A percentile compares a stretch with the other conserved stretches of the same genome.
phyloP scores from a whole-genome alignment of 2,113 vertebrate species.

The Miniopterus natalensis region DNA sequence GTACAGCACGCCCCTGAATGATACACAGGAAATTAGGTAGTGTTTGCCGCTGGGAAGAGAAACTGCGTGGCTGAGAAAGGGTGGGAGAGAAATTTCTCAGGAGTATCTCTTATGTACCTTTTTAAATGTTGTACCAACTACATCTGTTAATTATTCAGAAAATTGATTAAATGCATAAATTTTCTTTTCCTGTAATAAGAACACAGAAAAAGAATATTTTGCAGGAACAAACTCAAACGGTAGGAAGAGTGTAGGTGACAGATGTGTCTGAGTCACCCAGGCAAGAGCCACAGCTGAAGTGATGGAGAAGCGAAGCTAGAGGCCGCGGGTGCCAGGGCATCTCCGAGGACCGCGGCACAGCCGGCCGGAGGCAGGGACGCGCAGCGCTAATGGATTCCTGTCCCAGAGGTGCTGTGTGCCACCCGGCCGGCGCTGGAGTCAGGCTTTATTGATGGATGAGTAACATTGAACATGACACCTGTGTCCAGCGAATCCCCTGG shows the following conservation, averaged over 20 bases:
- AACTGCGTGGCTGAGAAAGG: not conserved
- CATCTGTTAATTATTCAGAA: constrained; percentile 1
- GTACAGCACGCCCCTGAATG: not conserved
- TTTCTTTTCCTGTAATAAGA: not conserved
- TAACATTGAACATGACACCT: constrained; percentile 93
- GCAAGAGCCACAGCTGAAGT: not conserved
- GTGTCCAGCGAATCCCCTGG: constrained; percentile 88
- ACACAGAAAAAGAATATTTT: not conserved
- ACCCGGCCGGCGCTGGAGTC: constrained; percentile 84
- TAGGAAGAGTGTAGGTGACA: not conserved
- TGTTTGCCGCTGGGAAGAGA: not conserved
- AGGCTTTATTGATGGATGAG: constrained; percentile 91
- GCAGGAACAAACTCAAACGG: not conserved
- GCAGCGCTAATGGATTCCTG: constrained; percentile 86
- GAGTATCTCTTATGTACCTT: not conserved
- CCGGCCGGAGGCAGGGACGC: constrained; percentile 71
- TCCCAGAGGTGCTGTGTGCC: constrained; percentile 84
- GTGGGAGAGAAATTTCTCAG: not conserved
- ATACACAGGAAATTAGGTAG: not conserved
- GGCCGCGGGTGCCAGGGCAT: not conserved
- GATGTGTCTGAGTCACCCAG: not conserved
- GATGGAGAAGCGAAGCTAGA: constrained; percentile 53
- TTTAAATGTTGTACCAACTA: not conserved
- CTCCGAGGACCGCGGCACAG: not conserved
- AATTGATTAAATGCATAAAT: not conserved